phyloP scores from a whole-genome alignment of 2,797 vertebrate species.

The Erpetoichthys calabaricus region DNA sequence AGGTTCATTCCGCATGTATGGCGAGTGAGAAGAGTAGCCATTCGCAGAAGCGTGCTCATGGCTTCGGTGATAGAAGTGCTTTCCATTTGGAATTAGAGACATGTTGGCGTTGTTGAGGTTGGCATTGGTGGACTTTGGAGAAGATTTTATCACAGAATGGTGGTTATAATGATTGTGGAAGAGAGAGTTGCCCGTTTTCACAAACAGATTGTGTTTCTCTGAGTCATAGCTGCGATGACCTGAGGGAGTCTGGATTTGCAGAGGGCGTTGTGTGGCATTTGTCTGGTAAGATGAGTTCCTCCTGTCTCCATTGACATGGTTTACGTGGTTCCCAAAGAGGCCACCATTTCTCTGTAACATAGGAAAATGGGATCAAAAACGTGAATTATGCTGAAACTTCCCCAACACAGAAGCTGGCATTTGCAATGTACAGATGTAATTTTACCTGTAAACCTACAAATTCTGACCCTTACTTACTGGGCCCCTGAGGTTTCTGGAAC shows the following conservation, averaged over 20 bases:
- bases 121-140: conserved; percentile 91
- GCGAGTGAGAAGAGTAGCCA: conserved; percentile 44
- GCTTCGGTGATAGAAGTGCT: conserved; percentile 50
- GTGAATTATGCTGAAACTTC: conserved; percentile 35
- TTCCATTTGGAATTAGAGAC: conserved; percentile 79
- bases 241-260: conserved; percentile 78
- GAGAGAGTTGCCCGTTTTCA: conserved; percentile 51
- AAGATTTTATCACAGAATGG: conserved; percentile 72
- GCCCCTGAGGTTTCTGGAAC: too few species aligned
- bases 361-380: conserved; percentile 38
- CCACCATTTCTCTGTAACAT: conserved; percentile 85
- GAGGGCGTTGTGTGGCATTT: conserved; percentile 88
- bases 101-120: conserved; percentile 98
- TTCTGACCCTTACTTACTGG: too few species aligned
- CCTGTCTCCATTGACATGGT: conserved; percentile 80
- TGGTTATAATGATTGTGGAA: conserved; percentile 78
- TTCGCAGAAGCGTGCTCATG: conserved; percentile 68
- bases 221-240: too few species aligned
- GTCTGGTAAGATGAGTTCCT: conserved; percentile 80
- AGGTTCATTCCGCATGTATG: conserved; percentile 56
- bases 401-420: too few species aligned
- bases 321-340: conserved; percentile 90
- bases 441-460: too few species aligned
- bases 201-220: conserved; percentile 65
- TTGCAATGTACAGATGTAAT: too few species aligned